A percentile compares a stretch with the other conserved stretches of the same genome.
Evolutionary conservation across 1,140 invertebrate genomes (phyloP).

Genomic region (Aricia agestis): DNA sequence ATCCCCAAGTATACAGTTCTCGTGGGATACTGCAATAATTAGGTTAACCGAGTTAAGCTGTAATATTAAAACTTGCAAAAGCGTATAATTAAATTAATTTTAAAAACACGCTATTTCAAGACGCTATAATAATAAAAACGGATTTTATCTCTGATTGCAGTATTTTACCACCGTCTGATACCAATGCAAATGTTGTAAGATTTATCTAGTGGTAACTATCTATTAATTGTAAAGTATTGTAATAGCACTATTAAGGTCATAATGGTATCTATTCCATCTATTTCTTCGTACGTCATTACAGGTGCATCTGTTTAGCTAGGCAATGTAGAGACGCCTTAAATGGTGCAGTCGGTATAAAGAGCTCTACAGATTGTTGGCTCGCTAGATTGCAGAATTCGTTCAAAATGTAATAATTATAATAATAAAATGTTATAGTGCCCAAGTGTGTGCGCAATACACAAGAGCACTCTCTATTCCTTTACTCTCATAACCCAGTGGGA

Average conservation of each 20-base stretch:
- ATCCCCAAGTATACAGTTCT: no score
- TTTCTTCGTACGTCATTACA: neutral
- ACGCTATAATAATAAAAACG: neutral
- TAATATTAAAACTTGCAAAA: no score
- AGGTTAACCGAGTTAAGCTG: no score
- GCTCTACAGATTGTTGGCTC: neutral
- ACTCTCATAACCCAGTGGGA: no score
- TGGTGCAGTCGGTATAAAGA: neutral
- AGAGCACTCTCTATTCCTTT: no score
- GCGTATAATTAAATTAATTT: no score
- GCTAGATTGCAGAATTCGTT: no score
- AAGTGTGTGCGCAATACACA: no score
- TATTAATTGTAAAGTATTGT: neutral
- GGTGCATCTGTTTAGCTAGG: constrained; percentile 19
- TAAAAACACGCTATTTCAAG: no score
- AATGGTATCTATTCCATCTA: constrained; percentile 11
- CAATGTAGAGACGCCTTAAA: neutral
- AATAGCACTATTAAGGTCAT: neutral
- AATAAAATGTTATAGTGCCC: no score
- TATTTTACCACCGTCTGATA: neutral
- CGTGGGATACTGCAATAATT: no score
- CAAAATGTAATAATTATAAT: no score
- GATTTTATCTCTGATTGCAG: constrained; percentile 23
- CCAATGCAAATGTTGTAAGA: neutral
- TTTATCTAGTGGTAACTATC: constrained; percentile 6